Conservation (phyloP, 2,888 invertebrate genomes). For the Caenorhabditis japonica region DNA sequence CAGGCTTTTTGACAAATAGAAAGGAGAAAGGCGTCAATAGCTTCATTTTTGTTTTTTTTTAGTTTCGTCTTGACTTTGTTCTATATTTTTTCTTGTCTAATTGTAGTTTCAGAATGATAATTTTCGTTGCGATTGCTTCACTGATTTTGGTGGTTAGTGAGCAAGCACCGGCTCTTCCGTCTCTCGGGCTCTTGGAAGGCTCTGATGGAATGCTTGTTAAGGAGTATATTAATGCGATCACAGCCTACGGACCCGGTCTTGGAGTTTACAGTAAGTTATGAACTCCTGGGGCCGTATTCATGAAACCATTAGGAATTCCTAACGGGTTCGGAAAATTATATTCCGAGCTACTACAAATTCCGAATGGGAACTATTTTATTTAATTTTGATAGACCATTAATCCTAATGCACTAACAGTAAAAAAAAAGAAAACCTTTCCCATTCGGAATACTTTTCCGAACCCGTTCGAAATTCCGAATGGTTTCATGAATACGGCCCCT, state of each 20-base stretch:
- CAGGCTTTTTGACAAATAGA: not conserved
- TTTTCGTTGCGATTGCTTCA: not conserved
- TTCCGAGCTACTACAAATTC: no score
- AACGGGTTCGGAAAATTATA: no score
- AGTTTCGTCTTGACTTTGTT: no score
- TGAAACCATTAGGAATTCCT: no score
- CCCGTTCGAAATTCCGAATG: no score
- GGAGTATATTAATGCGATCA: constrained; percentile 67
- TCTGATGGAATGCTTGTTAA: constrained; percentile 56
- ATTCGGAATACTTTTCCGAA: no score
- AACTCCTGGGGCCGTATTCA: no score
- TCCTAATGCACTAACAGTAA: no score
- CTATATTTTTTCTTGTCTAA: not conserved
- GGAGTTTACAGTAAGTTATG: constrained; percentile 67
- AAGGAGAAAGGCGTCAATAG: not conserved
- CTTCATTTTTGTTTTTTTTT: constrained; percentile 8
- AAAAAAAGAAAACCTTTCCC: no score
- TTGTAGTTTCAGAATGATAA: constrained; percentile 16
- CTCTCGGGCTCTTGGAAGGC: constrained; percentile 47
- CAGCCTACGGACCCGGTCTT: constrained; percentile 72
- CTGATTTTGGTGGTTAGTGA: not conserved
- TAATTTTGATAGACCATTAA: no score
- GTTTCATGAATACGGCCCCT: no score
- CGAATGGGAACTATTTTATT: no score
- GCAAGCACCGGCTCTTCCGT: constrained; percentile 54